These are phyloP conservation scores for Chrysomallon squamiferum DNA, from an alignment of 1,140 invertebrate genomes.

Conservation along the genomic window DNA sequence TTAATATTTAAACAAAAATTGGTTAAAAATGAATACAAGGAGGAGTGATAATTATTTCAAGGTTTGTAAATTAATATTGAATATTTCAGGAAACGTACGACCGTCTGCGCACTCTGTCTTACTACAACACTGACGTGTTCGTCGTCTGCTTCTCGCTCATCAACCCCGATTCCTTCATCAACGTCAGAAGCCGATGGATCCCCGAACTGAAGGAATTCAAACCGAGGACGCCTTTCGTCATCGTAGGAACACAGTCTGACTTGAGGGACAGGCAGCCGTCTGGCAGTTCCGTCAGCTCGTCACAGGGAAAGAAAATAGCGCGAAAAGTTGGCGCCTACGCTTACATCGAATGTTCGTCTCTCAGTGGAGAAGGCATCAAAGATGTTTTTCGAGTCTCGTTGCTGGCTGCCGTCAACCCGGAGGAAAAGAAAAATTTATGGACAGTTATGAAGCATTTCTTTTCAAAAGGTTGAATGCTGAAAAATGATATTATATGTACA, in stretches of 20 bases:
- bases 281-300: constrained; percentile 77
- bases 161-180: constrained; percentile 96
- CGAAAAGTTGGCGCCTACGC: constrained; percentile 74
- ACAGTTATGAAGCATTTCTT: constrained; percentile 33
- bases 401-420: constrained; percentile 70
- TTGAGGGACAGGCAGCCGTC: constrained; percentile 66
- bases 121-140: constrained; percentile 98
- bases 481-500: no score
- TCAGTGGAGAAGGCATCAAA: constrained; percentile 67
- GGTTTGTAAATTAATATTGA: no score
- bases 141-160: constrained; percentile 99
- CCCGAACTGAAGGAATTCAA: constrained; percentile 74
- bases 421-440: constrained; percentile 36
- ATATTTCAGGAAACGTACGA: constrained; percentile 93
- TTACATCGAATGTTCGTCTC: constrained; percentile 89
- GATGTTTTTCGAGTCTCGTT: constrained; percentile 36
- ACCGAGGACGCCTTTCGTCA: constrained; percentile 80
- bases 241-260: constrained; percentile 70
- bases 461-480: constrained; percentile 4
- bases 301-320: constrained; percentile 78
- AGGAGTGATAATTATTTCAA: no score
- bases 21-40: no score
- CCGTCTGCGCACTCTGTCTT: constrained; percentile 88
- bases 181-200: constrained; percentile 87
- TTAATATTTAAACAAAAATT: no score